Conservation (phyloP, 2,113 vertebrate species). For the Callorhinus ursinus region DNA sequence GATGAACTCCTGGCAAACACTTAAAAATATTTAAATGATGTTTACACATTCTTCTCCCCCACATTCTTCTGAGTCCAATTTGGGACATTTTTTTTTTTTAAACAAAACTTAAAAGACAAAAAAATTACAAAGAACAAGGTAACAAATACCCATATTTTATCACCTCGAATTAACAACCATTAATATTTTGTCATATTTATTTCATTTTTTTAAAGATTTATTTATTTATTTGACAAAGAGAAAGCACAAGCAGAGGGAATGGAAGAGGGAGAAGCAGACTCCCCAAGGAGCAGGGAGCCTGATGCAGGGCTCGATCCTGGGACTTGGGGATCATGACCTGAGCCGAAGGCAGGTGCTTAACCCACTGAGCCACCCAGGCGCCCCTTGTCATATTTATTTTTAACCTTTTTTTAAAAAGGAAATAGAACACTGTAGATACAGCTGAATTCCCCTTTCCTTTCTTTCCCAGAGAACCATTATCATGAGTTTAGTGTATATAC, state of each 20-base stretch:
- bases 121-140: not conserved
- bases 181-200: conserved; percentile 10
- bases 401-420: not conserved
- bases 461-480: not conserved
- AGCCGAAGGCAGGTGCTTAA: too few species aligned
- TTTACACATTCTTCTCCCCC: not conserved
- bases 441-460: not conserved
- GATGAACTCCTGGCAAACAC: not conserved
- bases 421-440: not conserved
- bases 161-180: not conserved
- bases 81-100: not conserved
- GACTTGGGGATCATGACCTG: too few species aligned
- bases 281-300: too few species aligned
- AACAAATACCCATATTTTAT: not conserved
- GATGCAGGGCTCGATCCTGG: accelerated
- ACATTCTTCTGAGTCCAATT: not conserved
- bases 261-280: too few species aligned
- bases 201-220: not conserved
- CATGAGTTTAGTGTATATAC: not conserved
- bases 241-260: too few species aligned
- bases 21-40: not conserved
- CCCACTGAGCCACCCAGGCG: too few species aligned
- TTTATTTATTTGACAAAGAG: not conserved
- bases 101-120: not conserved
- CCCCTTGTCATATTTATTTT: not conserved